phyloP scores from a whole-genome alignment of 2,888 invertebrate genomes.

The Seladonia tumulorum region DNA sequence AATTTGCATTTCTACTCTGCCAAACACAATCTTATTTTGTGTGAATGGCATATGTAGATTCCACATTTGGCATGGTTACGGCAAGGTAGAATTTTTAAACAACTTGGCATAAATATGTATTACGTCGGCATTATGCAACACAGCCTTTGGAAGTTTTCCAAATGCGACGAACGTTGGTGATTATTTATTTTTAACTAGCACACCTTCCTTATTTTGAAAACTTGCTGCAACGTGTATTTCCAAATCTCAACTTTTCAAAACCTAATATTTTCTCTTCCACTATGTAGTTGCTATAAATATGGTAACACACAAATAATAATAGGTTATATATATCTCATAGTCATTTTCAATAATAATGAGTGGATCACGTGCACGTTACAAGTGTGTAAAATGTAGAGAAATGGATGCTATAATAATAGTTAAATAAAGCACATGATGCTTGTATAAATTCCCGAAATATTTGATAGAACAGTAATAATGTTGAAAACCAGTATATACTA shows the following conservation, averaged over 20 bases:
- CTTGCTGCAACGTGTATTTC: background rate
- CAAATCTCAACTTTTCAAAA: background rate
- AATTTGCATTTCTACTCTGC: background rate
- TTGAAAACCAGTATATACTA: too few species aligned
- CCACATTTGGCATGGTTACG: background rate
- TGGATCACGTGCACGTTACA: background rate
- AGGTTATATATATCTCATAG: too few species aligned
- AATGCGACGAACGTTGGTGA: slow-evolving; percentile 24
- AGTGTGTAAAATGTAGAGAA: background rate
- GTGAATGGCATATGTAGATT: slow-evolving; percentile 1
- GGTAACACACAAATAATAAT: background rate
- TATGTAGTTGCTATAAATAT: background rate
- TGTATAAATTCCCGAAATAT: background rate
- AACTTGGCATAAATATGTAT: slow-evolving; percentile 18
- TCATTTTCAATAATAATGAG: background rate
- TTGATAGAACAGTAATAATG: background rate
- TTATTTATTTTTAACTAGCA: slow-evolving; percentile 19
- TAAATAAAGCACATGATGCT: background rate
- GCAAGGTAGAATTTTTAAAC: slow-evolving; percentile 20
- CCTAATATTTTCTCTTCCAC: background rate
- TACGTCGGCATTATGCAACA: background rate
- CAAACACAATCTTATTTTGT: slow-evolving; percentile 10
- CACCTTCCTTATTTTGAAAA: background rate
- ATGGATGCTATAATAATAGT: background rate
- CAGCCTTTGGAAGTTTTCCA: slow-evolving; percentile 32